Percentiles rank a stretch among this genome's conserved stretches.
Evolutionary conservation across 2,888 invertebrate genomes (phyloP).

Genomic region (Sussaba pulchella): DNA sequence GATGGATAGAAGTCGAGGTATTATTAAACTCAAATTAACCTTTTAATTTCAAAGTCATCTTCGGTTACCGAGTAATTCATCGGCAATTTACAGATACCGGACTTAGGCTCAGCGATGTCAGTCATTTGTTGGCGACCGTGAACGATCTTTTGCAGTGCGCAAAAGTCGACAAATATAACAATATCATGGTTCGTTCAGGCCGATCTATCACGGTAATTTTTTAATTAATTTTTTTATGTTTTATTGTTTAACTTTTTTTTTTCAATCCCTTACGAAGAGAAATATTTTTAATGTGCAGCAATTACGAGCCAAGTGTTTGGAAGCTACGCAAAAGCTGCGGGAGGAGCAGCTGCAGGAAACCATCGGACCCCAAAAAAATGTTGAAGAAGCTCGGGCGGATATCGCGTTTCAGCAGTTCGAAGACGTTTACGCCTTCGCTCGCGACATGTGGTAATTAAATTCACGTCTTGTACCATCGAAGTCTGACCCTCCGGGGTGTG

Average conservation of each 20-base stretch:
- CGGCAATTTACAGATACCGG: conserved; percentile 67
- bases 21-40: background rate
- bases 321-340: conserved; percentile 67
- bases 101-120: conserved; percentile 74
- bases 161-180: conserved; percentile 72
- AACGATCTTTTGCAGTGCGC: conserved; percentile 76
- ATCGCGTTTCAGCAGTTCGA: conserved; percentile 78
- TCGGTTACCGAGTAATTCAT: background rate
- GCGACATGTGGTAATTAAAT: conserved; percentile 77
- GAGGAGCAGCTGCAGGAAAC: conserved; percentile 69
- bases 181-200: conserved; percentile 66
- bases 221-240: background rate
- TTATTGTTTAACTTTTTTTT: background rate
- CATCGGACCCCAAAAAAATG: conserved; percentile 69
- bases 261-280: background rate
- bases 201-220: conserved; percentile 66
- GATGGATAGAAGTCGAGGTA: conserved; percentile 72
- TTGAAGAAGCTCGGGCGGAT: conserved; percentile 71
- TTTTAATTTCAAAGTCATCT: background rate
- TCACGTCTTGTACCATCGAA: background rate
- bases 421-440: conserved; percentile 75
- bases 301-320: conserved; percentile 69
- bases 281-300: conserved; percentile 70
- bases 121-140: conserved; percentile 73
- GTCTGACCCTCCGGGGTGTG: background rate